Evolutionary conservation across 2,888 invertebrate genomes (phyloP).

Genomic region (Ophion ventricosus): DNA sequence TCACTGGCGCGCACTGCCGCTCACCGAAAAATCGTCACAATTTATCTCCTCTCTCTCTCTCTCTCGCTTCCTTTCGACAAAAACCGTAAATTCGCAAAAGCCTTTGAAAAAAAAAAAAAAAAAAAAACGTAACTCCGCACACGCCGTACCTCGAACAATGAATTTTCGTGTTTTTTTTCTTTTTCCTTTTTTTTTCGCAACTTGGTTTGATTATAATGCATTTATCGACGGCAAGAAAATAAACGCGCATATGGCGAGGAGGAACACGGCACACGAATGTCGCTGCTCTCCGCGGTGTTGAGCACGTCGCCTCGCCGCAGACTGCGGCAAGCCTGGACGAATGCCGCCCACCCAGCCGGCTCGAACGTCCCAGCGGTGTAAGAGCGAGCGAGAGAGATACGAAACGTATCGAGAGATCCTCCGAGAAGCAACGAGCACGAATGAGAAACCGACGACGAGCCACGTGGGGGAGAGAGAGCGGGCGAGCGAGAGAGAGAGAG

Average conservation of each 20-base stretch:
- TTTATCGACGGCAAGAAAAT: conserved; percentile 57
- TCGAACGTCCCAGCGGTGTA: conserved; percentile 53
- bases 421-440: conserved; percentile 26
- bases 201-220: conserved; percentile 15
- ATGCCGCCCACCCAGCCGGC: conserved; percentile 80
- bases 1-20: conserved; percentile 52
- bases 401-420: conserved; percentile 45
- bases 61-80: conserved; percentile 2
- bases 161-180: conserved; percentile 10
- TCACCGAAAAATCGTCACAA: conserved; percentile 47
- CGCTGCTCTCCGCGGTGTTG: conserved; percentile 74
- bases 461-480: conserved; percentile 59
- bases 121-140: background rate
- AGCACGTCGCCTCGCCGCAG: conserved; percentile 79
- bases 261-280: conserved; percentile 72
- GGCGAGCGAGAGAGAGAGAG: background rate
- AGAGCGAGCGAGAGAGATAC: conserved; percentile 53
- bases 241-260: conserved; percentile 72
- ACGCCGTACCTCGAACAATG: background rate
- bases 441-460: conserved; percentile 43
- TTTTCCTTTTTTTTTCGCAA: conserved; percentile 9
- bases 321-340: conserved; percentile 78
- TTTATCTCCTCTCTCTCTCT: conserved; percentile 11
- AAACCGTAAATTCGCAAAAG: background rate
- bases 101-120: background rate